Evolutionary conservation across 2,888 invertebrate genomes (phyloP), one percentile per base, ranked within the genome.

Genomic region (Volucella inanis): DNA sequence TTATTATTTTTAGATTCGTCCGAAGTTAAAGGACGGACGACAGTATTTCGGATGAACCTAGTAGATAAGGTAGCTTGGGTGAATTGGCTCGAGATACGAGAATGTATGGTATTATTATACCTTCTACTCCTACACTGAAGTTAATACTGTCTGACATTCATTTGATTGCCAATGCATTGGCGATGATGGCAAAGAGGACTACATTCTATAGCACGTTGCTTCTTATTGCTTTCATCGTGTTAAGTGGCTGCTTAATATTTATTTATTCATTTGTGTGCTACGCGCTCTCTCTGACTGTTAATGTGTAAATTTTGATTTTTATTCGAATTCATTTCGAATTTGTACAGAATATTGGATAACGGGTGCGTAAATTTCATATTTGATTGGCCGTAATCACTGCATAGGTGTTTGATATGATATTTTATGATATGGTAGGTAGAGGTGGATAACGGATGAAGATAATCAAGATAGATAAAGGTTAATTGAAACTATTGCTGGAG

Each of bases 221-320:
- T 47, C 43, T 76, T 67, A 76, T 68, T 68, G 67, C 59, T 59
- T 76, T 67, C 76, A 61, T 76, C 67, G 76, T 67, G 65, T 45
- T 76, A 76, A 76, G 76, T 76, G 67, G 67, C 67, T 76, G 22
- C 45, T 76, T 68, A 68, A 67, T 76, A 76, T 76, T 76, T 61
- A 76, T 68, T 68, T 76, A 76, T 76, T 67, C 67, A 76, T 61
- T 61, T 59, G 22, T 31, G 14, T 38, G 39, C 12, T 39, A 22
- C 18, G 39, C 54, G 76, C 43, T 64, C 45, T 12, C 22, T 47
- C 8, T 45, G 39, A 12, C 47, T 50, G 65, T 50, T 59, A 52
- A 41, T 39, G 62, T 54, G 68, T 68, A 61, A 67, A 59, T 61
- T 59, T 76, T 68, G 67, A 68, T 68, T 68, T 68, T 76, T 68